Conservation (phyloP, 2,113 vertebrate genomes). For the Podilymbus podiceps region DNA sequence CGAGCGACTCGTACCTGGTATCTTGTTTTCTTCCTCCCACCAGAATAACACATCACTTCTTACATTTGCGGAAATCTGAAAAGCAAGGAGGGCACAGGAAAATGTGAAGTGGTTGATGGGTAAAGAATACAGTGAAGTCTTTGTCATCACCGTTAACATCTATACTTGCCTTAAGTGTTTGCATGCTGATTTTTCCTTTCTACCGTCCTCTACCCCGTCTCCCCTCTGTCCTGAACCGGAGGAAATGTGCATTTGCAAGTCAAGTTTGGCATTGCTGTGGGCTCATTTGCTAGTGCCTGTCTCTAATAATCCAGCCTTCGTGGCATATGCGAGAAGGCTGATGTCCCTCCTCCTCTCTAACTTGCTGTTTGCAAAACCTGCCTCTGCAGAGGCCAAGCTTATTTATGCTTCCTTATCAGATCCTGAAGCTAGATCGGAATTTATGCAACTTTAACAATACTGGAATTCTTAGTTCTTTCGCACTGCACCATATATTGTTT, state of each 20-base stretch:
- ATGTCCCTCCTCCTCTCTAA: not conserved
- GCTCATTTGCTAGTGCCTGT: not conserved
- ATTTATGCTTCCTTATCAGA: not conserved
- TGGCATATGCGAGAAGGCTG: not conserved
- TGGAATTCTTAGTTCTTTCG: not conserved
- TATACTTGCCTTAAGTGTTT: not conserved
- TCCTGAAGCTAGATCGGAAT: not conserved
- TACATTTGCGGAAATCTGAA: not conserved
- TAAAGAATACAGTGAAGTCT: not conserved
- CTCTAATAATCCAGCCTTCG: not conserved
- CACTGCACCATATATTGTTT: not conserved
- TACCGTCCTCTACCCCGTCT: not conserved
- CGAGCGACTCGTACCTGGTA: not conserved
- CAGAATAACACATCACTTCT: not conserved
- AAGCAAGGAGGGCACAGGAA: not conserved
- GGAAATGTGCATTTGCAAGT: not conserved
- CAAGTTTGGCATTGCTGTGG: not conserved
- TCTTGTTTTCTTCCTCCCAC: not conserved
- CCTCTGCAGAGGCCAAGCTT: not conserved
- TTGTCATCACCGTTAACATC: not conserved
- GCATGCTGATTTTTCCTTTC: not conserved
- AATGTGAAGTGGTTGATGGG: not conserved
- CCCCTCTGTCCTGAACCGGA: not conserved
- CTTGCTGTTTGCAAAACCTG: not conserved
- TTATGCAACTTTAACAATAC: not conserved